Evolutionary conservation across 2,888 invertebrate genomes (phyloP).

Genomic region (Hemistola chrysoprasaria): DNA sequence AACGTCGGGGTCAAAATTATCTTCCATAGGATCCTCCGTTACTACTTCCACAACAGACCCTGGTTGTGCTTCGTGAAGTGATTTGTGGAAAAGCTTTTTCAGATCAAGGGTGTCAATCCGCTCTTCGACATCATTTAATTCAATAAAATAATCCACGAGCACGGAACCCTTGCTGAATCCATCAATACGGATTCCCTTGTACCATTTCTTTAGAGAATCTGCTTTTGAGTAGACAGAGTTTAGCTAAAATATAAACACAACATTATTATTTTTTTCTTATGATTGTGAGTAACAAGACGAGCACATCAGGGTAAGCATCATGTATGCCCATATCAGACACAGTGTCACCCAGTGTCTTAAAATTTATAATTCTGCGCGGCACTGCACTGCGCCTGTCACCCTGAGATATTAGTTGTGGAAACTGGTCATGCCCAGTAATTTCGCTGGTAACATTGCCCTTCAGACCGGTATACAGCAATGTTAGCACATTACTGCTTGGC

Average conservation of each 20-base stretch:
- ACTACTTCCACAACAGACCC: constrained; percentile 70
- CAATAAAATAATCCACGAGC: constrained; percentile 93
- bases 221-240: constrained; percentile 92
- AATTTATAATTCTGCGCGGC: no score
- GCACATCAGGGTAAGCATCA: no score
- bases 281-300: no score
- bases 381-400: no score
- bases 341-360: no score
- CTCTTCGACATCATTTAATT: constrained; percentile 88
- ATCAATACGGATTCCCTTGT: constrained; percentile 92
- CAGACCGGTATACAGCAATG: no score
- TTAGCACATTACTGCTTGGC: no score
- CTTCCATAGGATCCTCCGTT: constrained; percentile 40
- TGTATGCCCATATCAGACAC: no score
- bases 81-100: constrained; percentile 85
- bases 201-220: constrained; percentile 89
- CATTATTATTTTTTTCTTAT: no score
- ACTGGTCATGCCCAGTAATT: no score
- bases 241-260: constrained; percentile 81
- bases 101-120: constrained; percentile 87
- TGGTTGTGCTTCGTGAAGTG: constrained; percentile 78
- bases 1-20: constrained; percentile 64
- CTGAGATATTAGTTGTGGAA: no score
- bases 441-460: no score
- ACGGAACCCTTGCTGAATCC: constrained; percentile 94